phyloP scores from a whole-genome alignment of 2,113 vertebrate species.

The Paralichthys olivaceus region DNA sequence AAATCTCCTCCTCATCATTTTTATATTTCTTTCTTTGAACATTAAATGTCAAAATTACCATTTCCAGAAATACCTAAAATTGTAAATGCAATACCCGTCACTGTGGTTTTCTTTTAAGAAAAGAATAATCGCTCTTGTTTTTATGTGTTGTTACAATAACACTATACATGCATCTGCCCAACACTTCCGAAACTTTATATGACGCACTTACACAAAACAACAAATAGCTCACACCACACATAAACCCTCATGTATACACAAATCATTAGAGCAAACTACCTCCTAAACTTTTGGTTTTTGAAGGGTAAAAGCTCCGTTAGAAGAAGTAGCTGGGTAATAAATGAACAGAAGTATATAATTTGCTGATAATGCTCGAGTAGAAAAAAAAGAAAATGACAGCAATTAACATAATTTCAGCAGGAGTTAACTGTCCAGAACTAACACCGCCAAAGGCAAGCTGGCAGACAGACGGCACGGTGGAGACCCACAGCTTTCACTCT shows the following conservation, averaged over 20 bases:
- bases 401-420: slow-evolving; percentile 85
- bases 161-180: not conserved
- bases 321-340: slow-evolving; percentile 76
- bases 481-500: slow-evolving; percentile 73
- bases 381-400: slow-evolving; percentile 85
- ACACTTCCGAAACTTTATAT: slow-evolving; percentile 15
- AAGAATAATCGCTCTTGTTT: not conserved
- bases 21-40: not conserved
- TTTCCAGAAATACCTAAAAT: not conserved
- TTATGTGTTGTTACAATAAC: not conserved
- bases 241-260: slow-evolving; percentile 33
- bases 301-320: slow-evolving; percentile 77
- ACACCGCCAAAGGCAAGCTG: slow-evolving; percentile 85
- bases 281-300: slow-evolving; percentile 73
- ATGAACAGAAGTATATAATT: slow-evolving; percentile 79
- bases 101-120: not conserved
- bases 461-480: slow-evolving; percentile 78
- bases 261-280: slow-evolving; percentile 42
- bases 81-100: not conserved
- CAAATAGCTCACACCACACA: slow-evolving; percentile 15
- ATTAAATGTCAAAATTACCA: not conserved
- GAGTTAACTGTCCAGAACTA: slow-evolving; percentile 89
- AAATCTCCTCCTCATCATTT: not conserved
- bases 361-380: slow-evolving; percentile 84
- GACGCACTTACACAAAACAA: slow-evolving; percentile 6